A percentile compares a stretch with the other conserved stretches of the same genome.
Evolutionary conservation across 2,113 vertebrate genomes (phyloP).

Genomic region (Ochotona princeps): DNA sequence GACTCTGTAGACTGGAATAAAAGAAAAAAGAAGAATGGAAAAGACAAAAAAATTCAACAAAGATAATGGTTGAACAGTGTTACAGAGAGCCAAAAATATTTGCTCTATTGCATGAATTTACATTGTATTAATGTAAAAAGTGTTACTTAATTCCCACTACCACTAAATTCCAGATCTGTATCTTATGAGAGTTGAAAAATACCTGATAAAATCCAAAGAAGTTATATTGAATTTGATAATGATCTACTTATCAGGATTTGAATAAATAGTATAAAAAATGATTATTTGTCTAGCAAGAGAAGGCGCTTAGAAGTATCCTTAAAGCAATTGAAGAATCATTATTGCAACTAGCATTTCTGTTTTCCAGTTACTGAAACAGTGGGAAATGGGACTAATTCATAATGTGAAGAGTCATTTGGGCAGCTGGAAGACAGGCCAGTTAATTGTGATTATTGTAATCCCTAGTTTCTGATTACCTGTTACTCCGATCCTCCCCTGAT

Average conservation of each 20-base stretch:
- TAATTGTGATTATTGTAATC: too few relatives aligned
- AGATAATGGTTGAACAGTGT: not conserved
- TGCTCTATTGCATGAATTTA: not conserved
- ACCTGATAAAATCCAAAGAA: not conserved
- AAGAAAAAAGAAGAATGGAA: not conserved
- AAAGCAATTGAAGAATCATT: not conserved
- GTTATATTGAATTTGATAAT: slow-evolving; percentile 10
- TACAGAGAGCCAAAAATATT: not conserved
- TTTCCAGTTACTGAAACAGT: not conserved
- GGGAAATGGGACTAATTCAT: not conserved
- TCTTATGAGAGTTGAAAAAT: not conserved
- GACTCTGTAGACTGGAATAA: not conserved
- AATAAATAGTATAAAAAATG: not conserved
- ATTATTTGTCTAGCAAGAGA: not conserved
- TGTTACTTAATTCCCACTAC: not conserved
- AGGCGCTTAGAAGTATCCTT: not conserved
- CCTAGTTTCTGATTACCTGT: too few relatives aligned
- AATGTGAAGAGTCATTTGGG: too few relatives aligned
- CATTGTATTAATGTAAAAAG: not conserved
- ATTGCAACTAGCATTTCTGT: not conserved
- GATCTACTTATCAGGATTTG: not conserved
- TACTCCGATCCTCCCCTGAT: too few relatives aligned
- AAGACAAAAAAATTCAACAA: not conserved
- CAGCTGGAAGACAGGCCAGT: too few relatives aligned
- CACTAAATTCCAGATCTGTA: not conserved